phyloP scores from a whole-genome alignment of 2,113 vertebrate species.

The Casuarius casuarius region DNA sequence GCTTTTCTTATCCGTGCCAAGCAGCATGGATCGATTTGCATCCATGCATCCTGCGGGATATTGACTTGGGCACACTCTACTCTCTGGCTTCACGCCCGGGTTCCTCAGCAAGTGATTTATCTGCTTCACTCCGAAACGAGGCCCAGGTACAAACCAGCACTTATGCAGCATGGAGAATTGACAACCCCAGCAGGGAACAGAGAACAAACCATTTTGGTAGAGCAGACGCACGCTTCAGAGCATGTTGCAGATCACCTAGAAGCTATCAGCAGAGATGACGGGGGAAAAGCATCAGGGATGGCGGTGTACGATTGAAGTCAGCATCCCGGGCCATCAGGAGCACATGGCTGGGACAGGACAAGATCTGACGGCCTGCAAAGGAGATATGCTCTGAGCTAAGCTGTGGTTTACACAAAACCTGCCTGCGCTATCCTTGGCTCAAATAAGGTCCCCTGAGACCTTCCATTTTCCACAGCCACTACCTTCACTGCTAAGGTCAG shows the following conservation, averaged over 20 bases:
- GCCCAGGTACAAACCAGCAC: background rate
- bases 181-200: background rate
- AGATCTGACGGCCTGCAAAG: background rate
- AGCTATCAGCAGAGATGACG: background rate
- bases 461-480: background rate
- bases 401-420: background rate
- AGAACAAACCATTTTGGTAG: background rate
- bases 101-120: background rate
- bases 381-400: background rate
- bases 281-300: background rate
- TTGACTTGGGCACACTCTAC: background rate
- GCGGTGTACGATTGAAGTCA: background rate
- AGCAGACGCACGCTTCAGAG: background rate
- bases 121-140: background rate
- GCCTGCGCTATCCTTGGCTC: background rate
- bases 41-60: background rate
- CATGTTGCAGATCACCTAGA: fast-evolving
- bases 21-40: background rate
- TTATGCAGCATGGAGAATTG: background rate
- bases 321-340: background rate
- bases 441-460: fast-evolving
- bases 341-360: fast-evolving
- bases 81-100: background rate
- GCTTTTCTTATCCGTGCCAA: background rate
- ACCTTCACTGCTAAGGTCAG: background rate